Base-by-base conservation (phyloP, 2,888 invertebrate species). In the Cenopis cana region DNA sequence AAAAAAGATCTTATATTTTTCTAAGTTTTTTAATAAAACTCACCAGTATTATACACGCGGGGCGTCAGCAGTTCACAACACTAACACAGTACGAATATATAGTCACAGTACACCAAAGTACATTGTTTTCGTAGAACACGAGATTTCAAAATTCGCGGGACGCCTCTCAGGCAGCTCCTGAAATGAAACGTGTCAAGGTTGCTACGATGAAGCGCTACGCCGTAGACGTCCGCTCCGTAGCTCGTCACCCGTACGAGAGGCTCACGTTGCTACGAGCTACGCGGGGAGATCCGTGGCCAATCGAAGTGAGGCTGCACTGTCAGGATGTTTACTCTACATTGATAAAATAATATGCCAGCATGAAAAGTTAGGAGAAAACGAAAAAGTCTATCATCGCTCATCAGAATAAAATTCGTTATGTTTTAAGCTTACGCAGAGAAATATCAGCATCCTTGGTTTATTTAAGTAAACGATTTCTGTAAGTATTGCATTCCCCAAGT, bases 211-310 rank as follows among this genome's bases (percentile, higher is more conserved):
- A 74, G 74, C 69, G 82, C 87, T 88, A 87, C 88, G 85, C 78
- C 85, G 89, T 88, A 88, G 88, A 87, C 93, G 92, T 88, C 91
- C 89, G 89, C 87, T 84, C 82, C 86, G 93, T 87, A 90, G 89
- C 89, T 86, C 86, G 82, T 83, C 85, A 85, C 89, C 89, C 87
- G 90, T 85, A 90, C 91, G 88, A 93, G 89, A 92, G 89, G 84
- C 87, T 87, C 91, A 87, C 90, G 92, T 92, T 91, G 92, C 91
- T 89, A 92, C 90, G 89, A 89, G 91, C 93, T 92, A 91, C 91
- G 90, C 88, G 89, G 89, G 88, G 90, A 87, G 87, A 89, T 88
- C 78, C 86, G 90, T 87, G 83, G 93, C 93, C 93, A 93, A 93
- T 93, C 93, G 93, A 93, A 93, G 88, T 80, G 89, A 89, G 85